Evolutionary conservation across 2,888 invertebrate genomes (phyloP).

Genomic region (Apotomis betuletana): DNA sequence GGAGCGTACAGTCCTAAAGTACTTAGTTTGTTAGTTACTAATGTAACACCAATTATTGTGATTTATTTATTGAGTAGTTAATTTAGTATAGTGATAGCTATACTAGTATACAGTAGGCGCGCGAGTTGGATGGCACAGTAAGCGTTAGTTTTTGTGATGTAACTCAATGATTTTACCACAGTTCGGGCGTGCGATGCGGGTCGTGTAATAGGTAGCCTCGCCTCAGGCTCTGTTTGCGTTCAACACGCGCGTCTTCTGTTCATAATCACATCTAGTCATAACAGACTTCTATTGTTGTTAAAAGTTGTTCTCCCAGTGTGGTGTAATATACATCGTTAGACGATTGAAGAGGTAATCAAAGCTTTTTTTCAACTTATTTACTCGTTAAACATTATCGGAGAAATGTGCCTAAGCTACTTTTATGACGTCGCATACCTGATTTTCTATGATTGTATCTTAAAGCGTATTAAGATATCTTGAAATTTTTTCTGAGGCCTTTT

Average conservation of each 20-base stretch:
- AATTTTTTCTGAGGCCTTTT: slow-evolving; percentile 3
- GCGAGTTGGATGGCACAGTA: no score
- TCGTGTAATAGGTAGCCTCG: no score
- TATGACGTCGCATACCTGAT: slow-evolving; percentile 38
- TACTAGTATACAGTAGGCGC: slow-evolving; percentile 4
- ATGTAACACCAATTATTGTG: slow-evolving; percentile 39
- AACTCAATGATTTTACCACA: no score
- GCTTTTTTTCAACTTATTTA: slow-evolving; percentile 46
- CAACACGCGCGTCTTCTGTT: not conserved
- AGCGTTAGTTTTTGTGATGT: no score
- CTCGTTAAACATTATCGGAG: slow-evolving; percentile 50
- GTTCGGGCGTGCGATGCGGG: no score
- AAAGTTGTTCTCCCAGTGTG: slow-evolving; percentile 7
- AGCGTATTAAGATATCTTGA: slow-evolving; percentile 10
- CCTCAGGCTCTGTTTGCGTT: no score
- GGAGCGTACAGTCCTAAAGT: slow-evolving; percentile 2
- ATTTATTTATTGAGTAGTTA: slow-evolving; percentile 36
- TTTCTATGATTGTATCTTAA: slow-evolving; percentile 31
- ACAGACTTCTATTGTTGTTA: slow-evolving; percentile 23
- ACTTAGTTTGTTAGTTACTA: slow-evolving; percentile 24
- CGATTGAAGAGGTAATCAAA: slow-evolving; percentile 42
- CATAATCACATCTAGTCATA: slow-evolving; percentile 16
- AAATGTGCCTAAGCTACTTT: slow-evolving; percentile 69
- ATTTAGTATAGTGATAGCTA: slow-evolving; percentile 25
- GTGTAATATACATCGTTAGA: slow-evolving; percentile 5